Evolutionary conservation across 2,797 vertebrate genomes (phyloP).

Genomic region (Peromyscus melanophrys): DNA sequence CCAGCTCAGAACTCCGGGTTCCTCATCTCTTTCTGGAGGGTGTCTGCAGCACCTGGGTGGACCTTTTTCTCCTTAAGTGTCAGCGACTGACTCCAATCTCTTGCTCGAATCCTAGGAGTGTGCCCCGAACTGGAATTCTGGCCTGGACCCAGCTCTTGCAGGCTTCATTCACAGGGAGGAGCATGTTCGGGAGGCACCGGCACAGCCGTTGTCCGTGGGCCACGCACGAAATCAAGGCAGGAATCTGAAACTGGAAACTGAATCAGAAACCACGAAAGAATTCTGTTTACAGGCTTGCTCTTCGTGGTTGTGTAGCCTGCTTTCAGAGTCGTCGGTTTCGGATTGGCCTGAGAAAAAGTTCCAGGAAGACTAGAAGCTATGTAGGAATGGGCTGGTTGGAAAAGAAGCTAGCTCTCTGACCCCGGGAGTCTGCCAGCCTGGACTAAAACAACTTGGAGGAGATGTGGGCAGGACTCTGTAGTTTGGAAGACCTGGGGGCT

Average conservation of each 20-base stretch:
- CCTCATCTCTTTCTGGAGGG: neutral
- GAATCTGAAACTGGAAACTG: neutral
- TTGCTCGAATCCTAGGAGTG: neutral
- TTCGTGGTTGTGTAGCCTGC: neutral
- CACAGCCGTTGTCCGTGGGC: neutral
- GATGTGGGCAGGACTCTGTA: neutral
- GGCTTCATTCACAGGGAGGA: neutral
- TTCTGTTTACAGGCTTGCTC: neutral
- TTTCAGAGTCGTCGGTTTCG: neutral
- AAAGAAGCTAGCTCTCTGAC: neutral
- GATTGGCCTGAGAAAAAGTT: neutral
- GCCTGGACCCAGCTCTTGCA: neutral
- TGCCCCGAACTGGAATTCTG: neutral
- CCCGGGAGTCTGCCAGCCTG: neutral
- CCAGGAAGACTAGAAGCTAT: neutral
- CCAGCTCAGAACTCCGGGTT: neutral
- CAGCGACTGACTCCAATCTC: neutral
- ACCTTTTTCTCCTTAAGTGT: neutral
- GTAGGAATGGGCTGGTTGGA: neutral
- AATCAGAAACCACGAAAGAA: neutral
- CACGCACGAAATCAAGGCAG: neutral
- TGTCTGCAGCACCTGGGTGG: neutral
- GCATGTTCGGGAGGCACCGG: neutral
- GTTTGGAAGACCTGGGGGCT: neutral
- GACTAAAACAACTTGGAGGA: neutral